Base-by-base conservation (phyloP, 1,140 invertebrate species). In the Leptinotarsa defecta region DNA sequence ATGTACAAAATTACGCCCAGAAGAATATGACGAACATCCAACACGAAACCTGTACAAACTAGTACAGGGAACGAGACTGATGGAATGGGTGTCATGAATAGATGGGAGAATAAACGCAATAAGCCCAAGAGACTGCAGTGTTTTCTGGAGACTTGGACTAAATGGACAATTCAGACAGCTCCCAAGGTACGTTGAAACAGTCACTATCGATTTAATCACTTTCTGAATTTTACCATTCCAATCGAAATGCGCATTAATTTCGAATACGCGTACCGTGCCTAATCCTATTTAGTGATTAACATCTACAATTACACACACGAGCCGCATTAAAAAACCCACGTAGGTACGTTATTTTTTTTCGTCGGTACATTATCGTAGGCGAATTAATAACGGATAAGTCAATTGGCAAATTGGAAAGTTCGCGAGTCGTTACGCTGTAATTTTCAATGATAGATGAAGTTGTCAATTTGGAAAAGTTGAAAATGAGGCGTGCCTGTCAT, bases 291-390 rank as follows among this genome's bases (percentile, higher is more conserved):
- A 19, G 52, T 19, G 52, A 57, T 57, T 57, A 57, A 15, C 52
- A 57, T 57, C 52, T 57, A 57, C 52, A 57, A 57, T 57, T 57
- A 57, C 52, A 57, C 52, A 57, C 52, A 57, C 52, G 52, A 57
- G 52, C 52, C 52, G 52, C 13, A 57, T 57, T 57, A 57, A 57
- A 57, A 57, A 57, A 57, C 52, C 52, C 52, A 57, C 52, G 52
- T 22, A 22, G 20, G 20, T 19, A 19, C 17, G n/a, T 57, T 19
- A n/a, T 57, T 57, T 57, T 57, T 57, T 57, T 19, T 57, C 52
- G 52, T 43, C 15, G 17, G 52, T 57, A 17, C 2, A 19, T 43
- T 57, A 57, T 57, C 17, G 52, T 57, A 57, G 52, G 52, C 52
- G 52, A 57, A 57, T 57, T 17, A 57, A 57, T 57, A 57, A 57